phyloP scores from a whole-genome alignment of 2,113 vertebrate genomes.

The Chaetodon trifascialis region DNA sequence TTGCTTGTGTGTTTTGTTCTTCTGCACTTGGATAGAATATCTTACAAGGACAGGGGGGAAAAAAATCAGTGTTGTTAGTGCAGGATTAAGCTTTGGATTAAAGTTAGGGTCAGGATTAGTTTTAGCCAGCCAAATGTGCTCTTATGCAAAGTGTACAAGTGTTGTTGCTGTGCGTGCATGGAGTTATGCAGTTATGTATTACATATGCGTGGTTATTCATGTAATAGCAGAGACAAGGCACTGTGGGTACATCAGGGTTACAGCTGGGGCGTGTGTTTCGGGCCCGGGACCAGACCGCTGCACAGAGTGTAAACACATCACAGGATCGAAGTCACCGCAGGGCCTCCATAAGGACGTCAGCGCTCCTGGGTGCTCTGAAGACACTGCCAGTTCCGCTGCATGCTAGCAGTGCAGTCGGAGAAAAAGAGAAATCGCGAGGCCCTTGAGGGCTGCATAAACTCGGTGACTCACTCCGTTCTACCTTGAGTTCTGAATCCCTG shows the following conservation, averaged over 20 bases:
- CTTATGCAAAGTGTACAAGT: background rate
- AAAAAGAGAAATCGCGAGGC: slow-evolving; percentile 25
- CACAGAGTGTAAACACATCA: slow-evolving; percentile 76
- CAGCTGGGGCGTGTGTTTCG: slow-evolving; percentile 63
- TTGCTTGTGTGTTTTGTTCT: slow-evolving; percentile 18
- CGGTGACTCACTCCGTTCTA: slow-evolving; percentile 55
- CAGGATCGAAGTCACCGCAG: slow-evolving; percentile 69
- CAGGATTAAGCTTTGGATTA: slow-evolving; percentile 35
- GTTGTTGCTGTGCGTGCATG: background rate
- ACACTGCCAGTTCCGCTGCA: slow-evolving; percentile 62
- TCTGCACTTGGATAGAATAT: slow-evolving; percentile 3
- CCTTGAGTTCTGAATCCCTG: slow-evolving; percentile 23
- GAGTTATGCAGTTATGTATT: background rate
- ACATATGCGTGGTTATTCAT: slow-evolving; percentile 23
- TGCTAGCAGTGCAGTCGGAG: slow-evolving; percentile 29
- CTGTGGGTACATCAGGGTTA: slow-evolving; percentile 56
- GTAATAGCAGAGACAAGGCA: slow-evolving; percentile 43
- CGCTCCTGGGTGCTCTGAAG: slow-evolving; percentile 64
- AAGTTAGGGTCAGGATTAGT: slow-evolving; percentile 37
- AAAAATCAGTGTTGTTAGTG: slow-evolving; percentile 23
- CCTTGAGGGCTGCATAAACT: slow-evolving; percentile 52
- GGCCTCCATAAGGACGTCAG: slow-evolving; percentile 76
- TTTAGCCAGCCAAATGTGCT: background rate
- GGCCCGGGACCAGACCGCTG: slow-evolving; percentile 65
- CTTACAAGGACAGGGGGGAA: slow-evolving; percentile 8